Evolutionary conservation across 2,797 vertebrate genomes (phyloP), one percentile per base, ranked within the genome.

Genomic region (Chanos chanos): DNA sequence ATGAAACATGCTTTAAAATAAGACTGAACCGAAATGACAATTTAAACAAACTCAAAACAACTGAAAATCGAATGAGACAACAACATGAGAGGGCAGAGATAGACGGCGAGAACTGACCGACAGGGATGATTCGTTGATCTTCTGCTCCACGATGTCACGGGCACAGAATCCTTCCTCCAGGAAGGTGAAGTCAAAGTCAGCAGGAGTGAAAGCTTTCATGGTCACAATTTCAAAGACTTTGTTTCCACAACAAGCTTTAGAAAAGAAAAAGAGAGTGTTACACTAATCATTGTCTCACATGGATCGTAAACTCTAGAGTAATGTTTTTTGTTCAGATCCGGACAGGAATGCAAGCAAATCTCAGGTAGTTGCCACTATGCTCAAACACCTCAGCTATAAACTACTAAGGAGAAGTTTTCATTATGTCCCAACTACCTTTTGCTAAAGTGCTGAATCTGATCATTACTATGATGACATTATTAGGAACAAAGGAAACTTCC

Each of bases 141-240:
- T 98, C 83, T 97, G 94, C 74, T 97, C 94, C 70, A 98, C 85
- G 44, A 92, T 92, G 73, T 99, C 94, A 70, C 92, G 90, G 70
- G 94, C 94, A 79, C 89, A 90, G 75, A 98, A 98, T 31, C 96
- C 97, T 82, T 99, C 97, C 4, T 98, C 94, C 19, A 99, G 89
- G 80, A 96, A 94, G 61, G 90, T 83, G 77, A 96, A 89, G 54
- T 93, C 93, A 81, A 92, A 86, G 61, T 94, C 91, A 30, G 85
- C 84, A 60, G 80, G 77, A 68, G 68, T 75, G 37, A 86, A 83
- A 73, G 68, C 75, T 75, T 74, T 92, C 95, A 69, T 83, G 50
- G 76, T 79, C 59, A 78, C 68, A 65, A 73, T 31, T 72, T 58
- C 64, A 75, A 13, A 61, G n/a, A n/a, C n/a, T 74, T 74, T 37